phyloP scores from a whole-genome alignment of 2,888 invertebrate species.

The Stegophylla sp. region DNA sequence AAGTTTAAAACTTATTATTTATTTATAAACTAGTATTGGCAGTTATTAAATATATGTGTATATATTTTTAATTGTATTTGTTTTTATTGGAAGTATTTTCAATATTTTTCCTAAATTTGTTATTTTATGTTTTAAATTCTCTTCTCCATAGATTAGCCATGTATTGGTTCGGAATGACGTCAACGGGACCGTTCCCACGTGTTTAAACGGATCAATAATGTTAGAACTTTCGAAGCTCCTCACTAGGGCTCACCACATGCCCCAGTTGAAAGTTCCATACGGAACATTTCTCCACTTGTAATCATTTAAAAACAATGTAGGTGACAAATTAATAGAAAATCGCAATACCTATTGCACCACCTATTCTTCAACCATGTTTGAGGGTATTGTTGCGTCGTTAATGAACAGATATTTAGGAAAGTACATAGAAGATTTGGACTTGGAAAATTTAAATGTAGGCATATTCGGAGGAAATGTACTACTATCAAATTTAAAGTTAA shows the following conservation, averaged over 20 bases:
- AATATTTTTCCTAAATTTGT: not conserved
- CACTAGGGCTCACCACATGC: conserved; percentile 45
- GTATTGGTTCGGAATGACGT: conserved; percentile 51
- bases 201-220: conserved; percentile 56
- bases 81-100: not conserved
- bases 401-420: conserved; percentile 81
- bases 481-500: conserved; percentile 77
- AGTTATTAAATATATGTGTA: not conserved
- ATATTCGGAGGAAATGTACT: conserved; percentile 83
- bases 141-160: not conserved
- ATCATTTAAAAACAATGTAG: conserved; percentile 36
- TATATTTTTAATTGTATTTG: not conserved
- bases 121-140: conserved; percentile 17
- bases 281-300: conserved; percentile 39
- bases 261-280: conserved; percentile 32
- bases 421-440: conserved; percentile 82
- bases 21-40: not conserved
- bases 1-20: not conserved
- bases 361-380: conserved; percentile 70
- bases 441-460: conserved; percentile 82
- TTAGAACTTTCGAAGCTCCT: conserved; percentile 53
- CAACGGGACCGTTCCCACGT: conserved; percentile 51
- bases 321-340: not conserved
- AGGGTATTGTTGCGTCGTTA: conserved; percentile 79
- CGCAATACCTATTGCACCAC: not conserved